Conservation (phyloP, 1,140 invertebrate genomes). For the Periplaneta americana region DNA sequence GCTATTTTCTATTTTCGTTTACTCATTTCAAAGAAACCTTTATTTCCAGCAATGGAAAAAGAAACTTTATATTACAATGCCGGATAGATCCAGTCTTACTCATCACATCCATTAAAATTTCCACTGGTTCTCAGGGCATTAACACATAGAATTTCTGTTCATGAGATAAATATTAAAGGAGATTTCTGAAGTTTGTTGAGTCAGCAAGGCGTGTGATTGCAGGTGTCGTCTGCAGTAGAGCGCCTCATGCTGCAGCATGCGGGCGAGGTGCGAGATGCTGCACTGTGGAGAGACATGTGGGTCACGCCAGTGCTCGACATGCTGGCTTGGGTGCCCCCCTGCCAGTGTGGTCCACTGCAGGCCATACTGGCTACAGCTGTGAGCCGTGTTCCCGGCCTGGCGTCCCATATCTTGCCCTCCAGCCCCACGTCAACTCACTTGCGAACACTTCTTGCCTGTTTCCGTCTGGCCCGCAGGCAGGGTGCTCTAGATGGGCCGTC, state of each 20-base stretch:
- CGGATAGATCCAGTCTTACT: too few species aligned
- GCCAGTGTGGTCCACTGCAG: neutral
- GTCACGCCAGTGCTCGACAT: neutral
- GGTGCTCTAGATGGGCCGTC: neutral
- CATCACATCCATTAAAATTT: too few species aligned
- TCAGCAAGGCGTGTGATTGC: too few species aligned
- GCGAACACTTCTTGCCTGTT: slow-evolving; percentile 3
- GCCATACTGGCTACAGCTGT: slow-evolving; percentile 6
- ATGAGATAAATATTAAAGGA: too few species aligned
- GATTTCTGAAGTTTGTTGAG: too few species aligned
- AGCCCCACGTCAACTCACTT: neutral
- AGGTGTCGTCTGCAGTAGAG: slow-evolving; percentile 12
- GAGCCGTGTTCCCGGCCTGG: neutral
- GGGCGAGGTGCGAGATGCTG: neutral
- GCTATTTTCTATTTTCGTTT: too few species aligned
- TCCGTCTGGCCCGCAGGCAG: neutral
- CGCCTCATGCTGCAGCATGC: slow-evolving; percentile 12
- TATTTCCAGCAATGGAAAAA: too few species aligned
- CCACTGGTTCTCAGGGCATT: too few species aligned
- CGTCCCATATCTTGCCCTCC: neutral
- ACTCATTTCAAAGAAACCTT: too few species aligned
- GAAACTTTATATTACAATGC: too few species aligned
- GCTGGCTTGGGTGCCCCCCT: neutral
- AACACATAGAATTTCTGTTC: too few species aligned
- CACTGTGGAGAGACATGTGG: slow-evolving; percentile 3